Evolutionary conservation across 2,113 vertebrate species (phyloP).

Genomic region (Stegastes partitus): DNA sequence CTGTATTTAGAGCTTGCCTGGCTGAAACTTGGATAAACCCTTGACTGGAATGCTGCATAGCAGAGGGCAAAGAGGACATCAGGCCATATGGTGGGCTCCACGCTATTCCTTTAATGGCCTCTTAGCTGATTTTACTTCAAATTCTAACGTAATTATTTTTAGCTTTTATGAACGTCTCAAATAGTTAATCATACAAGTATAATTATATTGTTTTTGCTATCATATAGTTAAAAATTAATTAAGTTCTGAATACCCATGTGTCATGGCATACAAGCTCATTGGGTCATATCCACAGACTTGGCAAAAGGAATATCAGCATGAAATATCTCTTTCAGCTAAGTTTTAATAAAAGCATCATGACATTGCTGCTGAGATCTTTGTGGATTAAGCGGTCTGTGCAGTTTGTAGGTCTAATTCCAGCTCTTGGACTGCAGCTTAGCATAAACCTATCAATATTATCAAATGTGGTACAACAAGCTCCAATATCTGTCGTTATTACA

Average conservation of each 20-base stretch:
- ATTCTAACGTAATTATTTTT: not conserved
- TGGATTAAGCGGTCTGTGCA: not conserved
- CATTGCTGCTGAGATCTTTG: not conserved
- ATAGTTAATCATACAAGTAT: not conserved
- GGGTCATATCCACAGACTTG: constrained; percentile 2
- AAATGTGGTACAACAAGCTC: not conserved
- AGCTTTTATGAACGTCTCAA: too few species aligned
- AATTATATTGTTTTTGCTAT: not conserved
- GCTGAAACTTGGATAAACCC: constrained; percentile 64
- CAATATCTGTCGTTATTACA: too few species aligned
- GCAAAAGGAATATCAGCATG: not conserved
- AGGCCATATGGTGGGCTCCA: constrained; percentile 41
- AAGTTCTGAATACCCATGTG: not conserved
- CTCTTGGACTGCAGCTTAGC: not conserved
- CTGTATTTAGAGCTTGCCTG: constrained; percentile 34
- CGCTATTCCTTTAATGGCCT: not conserved
- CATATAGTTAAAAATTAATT: constrained; percentile 7
- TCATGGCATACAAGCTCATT: not conserved
- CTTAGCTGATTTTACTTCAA: not conserved
- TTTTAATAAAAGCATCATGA: constrained; percentile 4
- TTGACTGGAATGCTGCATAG: constrained; percentile 49
- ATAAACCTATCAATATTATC: not conserved
- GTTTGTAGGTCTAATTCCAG: not conserved
- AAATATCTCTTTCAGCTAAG: not conserved
- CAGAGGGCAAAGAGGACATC: constrained; percentile 45